A percentile compares a stretch with the other conserved stretches of the same genome.
phyloP scores from a whole-genome alignment of 1,140 invertebrate species.

The Drosophila mojavensis region DNA sequence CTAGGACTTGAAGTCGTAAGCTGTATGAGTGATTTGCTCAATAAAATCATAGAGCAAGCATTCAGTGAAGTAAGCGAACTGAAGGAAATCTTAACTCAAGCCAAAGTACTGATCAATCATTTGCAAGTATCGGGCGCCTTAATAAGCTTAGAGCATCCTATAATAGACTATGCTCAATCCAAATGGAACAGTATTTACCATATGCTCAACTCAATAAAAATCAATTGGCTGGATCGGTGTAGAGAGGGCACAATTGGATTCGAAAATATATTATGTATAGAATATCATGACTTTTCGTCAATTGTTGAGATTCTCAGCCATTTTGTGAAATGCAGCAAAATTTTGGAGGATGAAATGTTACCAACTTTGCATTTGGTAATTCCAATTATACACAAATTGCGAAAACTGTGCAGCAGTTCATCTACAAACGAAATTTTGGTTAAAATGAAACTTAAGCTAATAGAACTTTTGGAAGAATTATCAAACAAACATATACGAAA shows the following conservation, averaged over 20 bases:
- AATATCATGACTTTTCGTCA: neutral
- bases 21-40: constrained; percentile 40
- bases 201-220: constrained; percentile 5
- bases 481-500: constrained; percentile 18
- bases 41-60: constrained; percentile 17
- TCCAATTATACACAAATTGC: constrained; percentile 34
- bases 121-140: neutral
- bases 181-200: constrained; percentile 13
- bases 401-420: constrained; percentile 14
- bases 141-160: neutral
- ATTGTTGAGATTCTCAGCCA: constrained; percentile 3
- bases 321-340: constrained; percentile 35
- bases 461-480: constrained; percentile 2
- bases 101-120: neutral
- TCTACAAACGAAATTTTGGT: neutral
- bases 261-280: neutral
- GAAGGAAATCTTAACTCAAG: constrained; percentile 1
- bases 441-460: constrained; percentile 6
- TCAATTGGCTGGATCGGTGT: neutral
- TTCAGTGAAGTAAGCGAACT: constrained; percentile 14
- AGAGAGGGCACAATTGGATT: neutral
- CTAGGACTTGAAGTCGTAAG: neutral
- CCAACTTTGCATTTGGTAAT: constrained; percentile 40
- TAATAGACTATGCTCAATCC: neutral
- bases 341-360: neutral